A percentile compares a stretch with the other conserved stretches of the same genome.
These are phyloP conservation scores for Falco naumanni DNA, from an alignment of 2,797 vertebrate species.

Conservation along the genomic window DNA sequence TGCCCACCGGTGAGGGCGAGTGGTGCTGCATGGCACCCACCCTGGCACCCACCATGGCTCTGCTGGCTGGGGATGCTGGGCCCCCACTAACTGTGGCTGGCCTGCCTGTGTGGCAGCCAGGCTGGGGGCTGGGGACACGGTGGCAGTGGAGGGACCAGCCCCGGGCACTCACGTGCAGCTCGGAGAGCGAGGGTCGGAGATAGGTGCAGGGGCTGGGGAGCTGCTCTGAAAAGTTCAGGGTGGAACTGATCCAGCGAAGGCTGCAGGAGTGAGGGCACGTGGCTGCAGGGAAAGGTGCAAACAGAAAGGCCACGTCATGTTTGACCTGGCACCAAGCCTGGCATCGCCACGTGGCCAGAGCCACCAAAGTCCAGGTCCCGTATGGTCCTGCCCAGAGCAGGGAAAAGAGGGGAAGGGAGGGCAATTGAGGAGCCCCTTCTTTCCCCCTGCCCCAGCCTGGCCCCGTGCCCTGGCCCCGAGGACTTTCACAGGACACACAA, in stretches of 20 bases:
- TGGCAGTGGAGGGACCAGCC: not conserved
- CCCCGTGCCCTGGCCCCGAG: fast-evolving
- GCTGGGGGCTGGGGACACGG: not conserved
- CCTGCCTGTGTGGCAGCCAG: not conserved
- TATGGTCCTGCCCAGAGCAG: not conserved
- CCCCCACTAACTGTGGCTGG: not conserved
- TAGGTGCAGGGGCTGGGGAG: not conserved
- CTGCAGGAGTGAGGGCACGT: not conserved
- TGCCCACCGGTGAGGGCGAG: fast-evolving
- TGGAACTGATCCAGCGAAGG: not conserved
- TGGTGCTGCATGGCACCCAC: not conserved
- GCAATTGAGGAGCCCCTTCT: not conserved
- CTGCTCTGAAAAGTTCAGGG: fast-evolving
- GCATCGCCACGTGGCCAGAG: not conserved
- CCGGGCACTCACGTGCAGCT: not conserved
- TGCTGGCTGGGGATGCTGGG: not conserved
- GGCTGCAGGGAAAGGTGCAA: not conserved
- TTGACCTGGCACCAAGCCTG: not conserved
- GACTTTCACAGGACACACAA: not conserved
- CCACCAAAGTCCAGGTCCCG: not conserved
- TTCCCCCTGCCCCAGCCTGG: not conserved
- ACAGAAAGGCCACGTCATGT: fast-evolving
- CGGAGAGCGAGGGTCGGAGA: not conserved
- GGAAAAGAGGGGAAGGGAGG: not conserved
- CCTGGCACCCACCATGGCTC: not conserved